Base-by-base conservation (phyloP, 2,113 vertebrate species). In the Cygnus atratus region DNA sequence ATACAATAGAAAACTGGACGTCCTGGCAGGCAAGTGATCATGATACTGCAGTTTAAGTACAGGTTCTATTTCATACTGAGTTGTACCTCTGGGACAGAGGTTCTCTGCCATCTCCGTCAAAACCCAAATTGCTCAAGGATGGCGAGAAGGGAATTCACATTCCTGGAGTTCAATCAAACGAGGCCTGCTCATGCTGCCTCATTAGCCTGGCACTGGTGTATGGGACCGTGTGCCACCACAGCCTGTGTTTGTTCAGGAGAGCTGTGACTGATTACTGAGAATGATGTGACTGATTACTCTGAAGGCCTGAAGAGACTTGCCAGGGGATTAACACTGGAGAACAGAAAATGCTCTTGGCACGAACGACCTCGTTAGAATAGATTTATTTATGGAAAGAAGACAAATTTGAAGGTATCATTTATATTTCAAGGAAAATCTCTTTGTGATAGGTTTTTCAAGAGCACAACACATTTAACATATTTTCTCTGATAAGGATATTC, bases 261-360 rank as follows among this genome's bases (percentile, higher is more conserved):
- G 43, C 75, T 94, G 52, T 67, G 67, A 22, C 52, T 85, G 88
- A 61, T 70, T 29, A 71, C 57, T 39, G 43, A 5, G 74, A 87
- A 15, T 78, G 78, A 55, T 77, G 46, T 4, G 3, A 54, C 65
- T 77, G 90, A 61, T 76, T 71, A 37, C 41, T 68, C 37, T 5
- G 2, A 67, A 26, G 18, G 62, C 78, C 67, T 79, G 31, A 92
- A 48, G 44, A 87, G 68, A 89, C 76, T 74, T 88, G 87, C 80
- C 83, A 46, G 29, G 52, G 31, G 16, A 65, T 92, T 90, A 79
- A 59, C 43, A 31, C 10, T 46, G 24, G 74, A 77, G 85, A 81
- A 67, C 37, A 92, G 82, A 96, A 82, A 75, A 67, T 67, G 43
- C 21, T 79, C 16, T 54, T 85, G 82, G 71, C 71, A 72, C 18